Conservation (phyloP, 1,140 invertebrate genomes). For the Zaprionus nigranus region DNA sequence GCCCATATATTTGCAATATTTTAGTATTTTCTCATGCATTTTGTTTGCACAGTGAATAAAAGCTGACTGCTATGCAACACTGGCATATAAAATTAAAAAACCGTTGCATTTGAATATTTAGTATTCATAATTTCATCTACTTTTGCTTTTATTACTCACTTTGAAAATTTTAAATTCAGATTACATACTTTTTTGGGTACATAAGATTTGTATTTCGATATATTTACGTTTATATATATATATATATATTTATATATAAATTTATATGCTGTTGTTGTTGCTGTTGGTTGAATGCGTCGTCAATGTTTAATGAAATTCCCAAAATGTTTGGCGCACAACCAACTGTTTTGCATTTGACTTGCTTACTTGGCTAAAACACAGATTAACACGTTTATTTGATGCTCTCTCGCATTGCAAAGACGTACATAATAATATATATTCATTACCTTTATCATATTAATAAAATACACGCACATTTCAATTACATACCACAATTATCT, state of each 20-base stretch:
- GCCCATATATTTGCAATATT: not conserved
- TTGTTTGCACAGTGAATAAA: not conserved
- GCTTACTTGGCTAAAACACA: conserved; percentile 81
- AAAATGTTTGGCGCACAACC: conserved; percentile 17
- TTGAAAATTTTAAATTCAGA: conserved; percentile 82
- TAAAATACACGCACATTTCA: conserved; percentile 67
- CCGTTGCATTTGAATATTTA: conserved; percentile 20
- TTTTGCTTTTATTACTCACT: conserved; percentile 79
- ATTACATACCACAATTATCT: conserved; percentile 76
- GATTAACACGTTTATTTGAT: conserved; percentile 79
- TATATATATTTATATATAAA: conserved; percentile 57
- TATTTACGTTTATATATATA: conserved; percentile 41
- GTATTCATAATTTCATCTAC: conserved; percentile 54
- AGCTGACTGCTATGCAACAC: conserved; percentile 13
- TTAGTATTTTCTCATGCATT: not conserved
- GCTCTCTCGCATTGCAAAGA: conserved; percentile 62
- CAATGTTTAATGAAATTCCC: conserved; percentile 23
- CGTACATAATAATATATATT: conserved; percentile 41
- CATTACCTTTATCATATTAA: conserved; percentile 26
- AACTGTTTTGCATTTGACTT: conserved; percentile 46
- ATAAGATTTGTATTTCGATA: conserved; percentile 69
- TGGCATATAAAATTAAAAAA: not conserved
- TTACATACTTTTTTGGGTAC: conserved; percentile 76
- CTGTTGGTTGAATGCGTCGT: conserved; percentile 36
- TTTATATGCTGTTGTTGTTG: conserved; percentile 39